A percentile compares a stretch with the other conserved stretches of the same genome.
Evolutionary conservation across 2,113 vertebrate genomes (phyloP).

Genomic region (Oxygymnocypris stewartii): DNA sequence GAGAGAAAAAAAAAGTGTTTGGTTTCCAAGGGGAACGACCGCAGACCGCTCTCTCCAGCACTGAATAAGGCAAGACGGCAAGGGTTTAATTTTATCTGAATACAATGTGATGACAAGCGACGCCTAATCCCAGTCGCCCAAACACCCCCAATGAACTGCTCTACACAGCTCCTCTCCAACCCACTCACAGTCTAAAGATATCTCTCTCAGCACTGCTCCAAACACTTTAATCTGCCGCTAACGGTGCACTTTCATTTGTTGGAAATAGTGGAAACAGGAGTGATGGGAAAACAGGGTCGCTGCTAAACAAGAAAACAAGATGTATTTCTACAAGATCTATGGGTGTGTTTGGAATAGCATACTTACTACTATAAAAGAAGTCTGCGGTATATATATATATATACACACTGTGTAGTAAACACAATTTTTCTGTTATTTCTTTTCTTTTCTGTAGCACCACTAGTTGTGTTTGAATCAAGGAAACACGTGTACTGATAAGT

Average conservation of each 20-base stretch:
- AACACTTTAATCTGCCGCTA: slow-evolving; percentile 41
- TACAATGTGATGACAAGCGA: slow-evolving; percentile 59
- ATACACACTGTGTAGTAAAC: no score
- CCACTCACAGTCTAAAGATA: slow-evolving; percentile 79
- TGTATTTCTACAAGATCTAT: neutral
- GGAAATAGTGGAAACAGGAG: neutral
- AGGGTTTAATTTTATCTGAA: slow-evolving; percentile 48
- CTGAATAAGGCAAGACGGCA: slow-evolving; percentile 1
- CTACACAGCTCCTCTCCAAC: slow-evolving; percentile 61
- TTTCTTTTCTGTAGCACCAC: neutral
- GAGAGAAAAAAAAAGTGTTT: neutral
- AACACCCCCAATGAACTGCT: slow-evolving; percentile 58
- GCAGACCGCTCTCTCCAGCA: slow-evolving; percentile 7
- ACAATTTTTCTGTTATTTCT: neutral
- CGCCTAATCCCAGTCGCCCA: slow-evolving; percentile 62
- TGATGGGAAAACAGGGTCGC: neutral
- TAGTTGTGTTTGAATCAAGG: neutral
- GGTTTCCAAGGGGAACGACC: slow-evolving; percentile 21
- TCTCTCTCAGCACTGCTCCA: slow-evolving; percentile 65
- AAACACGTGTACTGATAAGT: neutral
- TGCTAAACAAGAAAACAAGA: neutral
- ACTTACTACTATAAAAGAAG: neutral
- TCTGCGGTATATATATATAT: neutral
- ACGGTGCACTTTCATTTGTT: slow-evolving; percentile 28
- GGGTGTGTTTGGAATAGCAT: neutral